Evolutionary conservation across 2,888 invertebrate genomes (phyloP), one percentile per base, ranked within the genome.

Genomic region (Nymphalis polychloros): DNA sequence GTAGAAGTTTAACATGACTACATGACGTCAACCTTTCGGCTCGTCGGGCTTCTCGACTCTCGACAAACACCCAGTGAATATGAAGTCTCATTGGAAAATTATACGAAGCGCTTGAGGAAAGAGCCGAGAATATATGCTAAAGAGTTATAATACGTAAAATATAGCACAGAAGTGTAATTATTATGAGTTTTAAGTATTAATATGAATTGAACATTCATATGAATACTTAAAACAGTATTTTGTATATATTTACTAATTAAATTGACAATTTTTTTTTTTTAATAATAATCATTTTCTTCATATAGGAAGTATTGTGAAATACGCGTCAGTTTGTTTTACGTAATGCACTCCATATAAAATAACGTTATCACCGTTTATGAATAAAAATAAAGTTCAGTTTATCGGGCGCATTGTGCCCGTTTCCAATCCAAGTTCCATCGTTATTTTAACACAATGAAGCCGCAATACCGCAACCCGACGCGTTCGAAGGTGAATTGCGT

Each of bases 401-500:
- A 87, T 85, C 82, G 81, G 84, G 78, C 79, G 79, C 81, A 86
- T 83, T 84, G 83, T 85, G 82, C 81, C 84, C 81, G 84, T 83
- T 87, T 86, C 86, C 86, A 88, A 86, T 86, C 81, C 81, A 81
- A 85, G 85, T 84, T 86, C 82, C 85, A 85, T 89, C 88, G 88
- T 90, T 90, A 91, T 87, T 88, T 87, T 84, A 90, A 89, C 90
- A 92, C 92, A 92, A 91, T 91, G 89, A 87, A 89, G 90, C 91
- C 90, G 92, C 92, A 90, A 90, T 87, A 91, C 92, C 92, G 91
- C 92, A 92, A 92, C 90, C 82, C 89, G 88, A 89, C 87, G 88
- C 90, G 89, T 84, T 86, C 89, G 92, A 90, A 92, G 91, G 91
- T 91, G 92, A 92, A 92, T 92, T 92, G 91, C 91, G 91, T 91